A percentile compares a stretch with the other conserved stretches of the same genome.
Conservation (phyloP, 2,797 vertebrate genomes). For the Antrozous pallidus region DNA sequence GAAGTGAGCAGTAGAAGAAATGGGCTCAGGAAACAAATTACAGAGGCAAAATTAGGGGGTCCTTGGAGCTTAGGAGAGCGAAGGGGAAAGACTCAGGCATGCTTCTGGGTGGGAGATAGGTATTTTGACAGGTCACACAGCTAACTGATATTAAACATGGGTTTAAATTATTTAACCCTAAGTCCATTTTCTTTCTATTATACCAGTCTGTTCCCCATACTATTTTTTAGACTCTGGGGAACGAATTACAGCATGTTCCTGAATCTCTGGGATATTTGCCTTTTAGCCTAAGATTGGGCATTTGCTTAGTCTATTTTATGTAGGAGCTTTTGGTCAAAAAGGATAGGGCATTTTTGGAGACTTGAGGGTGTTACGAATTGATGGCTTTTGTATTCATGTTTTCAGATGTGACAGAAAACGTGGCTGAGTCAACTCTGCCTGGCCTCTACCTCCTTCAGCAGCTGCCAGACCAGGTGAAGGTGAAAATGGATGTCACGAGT, state of each 20-base stretch:
- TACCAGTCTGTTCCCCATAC: background rate
- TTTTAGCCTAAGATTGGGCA: background rate
- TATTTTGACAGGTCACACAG: background rate
- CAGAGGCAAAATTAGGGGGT: background rate
- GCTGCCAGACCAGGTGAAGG: conserved; percentile 88
- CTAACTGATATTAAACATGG: conserved; percentile 9
- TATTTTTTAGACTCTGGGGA: background rate
- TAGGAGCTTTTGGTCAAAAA: conserved; percentile 36
- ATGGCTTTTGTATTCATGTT: conserved; percentile 17
- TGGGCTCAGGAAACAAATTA: background rate
- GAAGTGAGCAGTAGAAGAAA: background rate
- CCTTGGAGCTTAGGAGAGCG: background rate
- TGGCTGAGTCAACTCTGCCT: conserved; percentile 66
- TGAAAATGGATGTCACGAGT: conserved; percentile 94
- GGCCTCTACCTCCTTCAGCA: conserved; percentile 80
- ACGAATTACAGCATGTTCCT: background rate
- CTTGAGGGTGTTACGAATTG: background rate
- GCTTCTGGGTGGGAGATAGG: background rate
- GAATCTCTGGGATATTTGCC: background rate
- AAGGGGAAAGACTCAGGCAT: background rate
- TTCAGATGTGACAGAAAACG: conserved; percentile 63
- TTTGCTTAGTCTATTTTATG: conserved; percentile 35
- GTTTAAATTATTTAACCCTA: background rate
- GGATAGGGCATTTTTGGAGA: background rate
- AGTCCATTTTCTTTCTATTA: background rate